phyloP scores from a whole-genome alignment of 1,140 invertebrate genomes.

The Drosophila lacteicornis region DNA sequence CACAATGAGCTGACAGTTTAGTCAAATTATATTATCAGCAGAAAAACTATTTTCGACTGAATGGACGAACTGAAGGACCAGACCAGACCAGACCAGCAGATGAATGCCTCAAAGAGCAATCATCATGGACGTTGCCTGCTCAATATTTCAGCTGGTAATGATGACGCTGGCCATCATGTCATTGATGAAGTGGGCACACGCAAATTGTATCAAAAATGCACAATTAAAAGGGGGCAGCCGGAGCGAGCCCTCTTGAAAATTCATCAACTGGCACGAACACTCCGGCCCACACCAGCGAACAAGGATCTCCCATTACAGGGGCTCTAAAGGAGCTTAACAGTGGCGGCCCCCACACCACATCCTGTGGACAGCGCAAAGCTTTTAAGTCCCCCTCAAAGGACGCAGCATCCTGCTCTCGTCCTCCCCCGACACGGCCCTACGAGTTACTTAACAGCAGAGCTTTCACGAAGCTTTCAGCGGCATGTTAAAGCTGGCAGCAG shows the following conservation, averaged over 20 bases:
- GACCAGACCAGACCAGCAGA: background rate
- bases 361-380: slow-evolving; percentile 78
- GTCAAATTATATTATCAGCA: slow-evolving; percentile 60
- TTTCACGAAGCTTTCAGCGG: slow-evolving; percentile 74
- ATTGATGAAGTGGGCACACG: slow-evolving; percentile 38
- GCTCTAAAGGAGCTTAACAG: slow-evolving; percentile 68
- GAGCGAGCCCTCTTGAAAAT: slow-evolving; percentile 40
- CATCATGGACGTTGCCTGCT: slow-evolving; percentile 5
- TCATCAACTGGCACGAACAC: slow-evolving; percentile 46
- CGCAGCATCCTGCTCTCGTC: background rate
- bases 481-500: slow-evolving; percentile 60
- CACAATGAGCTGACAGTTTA: slow-evolving; percentile 57
- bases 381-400: slow-evolving; percentile 68
- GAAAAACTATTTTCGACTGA: slow-evolving; percentile 38
- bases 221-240: slow-evolving; percentile 43
- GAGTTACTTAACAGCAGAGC: slow-evolving; percentile 66
- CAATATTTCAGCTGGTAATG: slow-evolving; percentile 49
- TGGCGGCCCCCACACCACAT: slow-evolving; percentile 50
- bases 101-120: slow-evolving; percentile 9
- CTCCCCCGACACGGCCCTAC: background rate
- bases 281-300: slow-evolving; percentile 1
- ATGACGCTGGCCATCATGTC: slow-evolving; percentile 16
- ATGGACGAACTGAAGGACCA: background rate
- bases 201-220: slow-evolving; percentile 53
- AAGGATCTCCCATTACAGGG: slow-evolving; percentile 66